These are phyloP conservation scores for Macropis europaea DNA, from an alignment of 2,888 invertebrate species.

Conservation along the genomic window DNA sequence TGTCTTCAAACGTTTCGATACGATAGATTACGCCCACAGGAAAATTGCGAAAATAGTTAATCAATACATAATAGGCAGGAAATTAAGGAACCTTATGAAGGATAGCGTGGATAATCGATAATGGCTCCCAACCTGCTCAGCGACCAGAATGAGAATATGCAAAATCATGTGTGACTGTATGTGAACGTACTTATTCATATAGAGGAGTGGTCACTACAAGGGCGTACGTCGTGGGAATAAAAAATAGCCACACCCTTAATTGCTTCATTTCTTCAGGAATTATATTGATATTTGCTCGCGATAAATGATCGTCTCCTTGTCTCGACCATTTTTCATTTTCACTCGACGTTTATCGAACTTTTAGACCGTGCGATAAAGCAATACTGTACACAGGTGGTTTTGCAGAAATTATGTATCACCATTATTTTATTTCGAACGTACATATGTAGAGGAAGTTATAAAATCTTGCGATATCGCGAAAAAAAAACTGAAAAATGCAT, in stretches of 20 bases:
- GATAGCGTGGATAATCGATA: constrained; percentile 34
- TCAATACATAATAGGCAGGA: constrained; percentile 17
- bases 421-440: no score
- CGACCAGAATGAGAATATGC: constrained; percentile 43
- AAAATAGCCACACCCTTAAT: constrained; percentile 26
- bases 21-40: neutral
- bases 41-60: constrained; percentile 23
- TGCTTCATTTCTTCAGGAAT: constrained; percentile 12
- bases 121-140: constrained; percentile 19
- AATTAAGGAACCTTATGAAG: constrained; percentile 27
- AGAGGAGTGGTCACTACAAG: constrained; percentile 39
- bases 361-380: no score
- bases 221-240: constrained; percentile 35
- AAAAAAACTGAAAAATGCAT: neutral
- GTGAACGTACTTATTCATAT: constrained; percentile 25
- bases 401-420: no score
- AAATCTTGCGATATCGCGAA: neutral
- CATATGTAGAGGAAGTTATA: no score
- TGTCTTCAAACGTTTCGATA: neutral
- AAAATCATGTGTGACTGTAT: constrained; percentile 35
- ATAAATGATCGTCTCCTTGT: neutral
- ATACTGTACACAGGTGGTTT: neutral
- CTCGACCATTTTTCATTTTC: neutral
- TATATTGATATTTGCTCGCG: neutral
- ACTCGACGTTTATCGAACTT: neutral